phyloP scores from a whole-genome alignment of 2,888 invertebrate species.

The Aphrophora alni region DNA sequence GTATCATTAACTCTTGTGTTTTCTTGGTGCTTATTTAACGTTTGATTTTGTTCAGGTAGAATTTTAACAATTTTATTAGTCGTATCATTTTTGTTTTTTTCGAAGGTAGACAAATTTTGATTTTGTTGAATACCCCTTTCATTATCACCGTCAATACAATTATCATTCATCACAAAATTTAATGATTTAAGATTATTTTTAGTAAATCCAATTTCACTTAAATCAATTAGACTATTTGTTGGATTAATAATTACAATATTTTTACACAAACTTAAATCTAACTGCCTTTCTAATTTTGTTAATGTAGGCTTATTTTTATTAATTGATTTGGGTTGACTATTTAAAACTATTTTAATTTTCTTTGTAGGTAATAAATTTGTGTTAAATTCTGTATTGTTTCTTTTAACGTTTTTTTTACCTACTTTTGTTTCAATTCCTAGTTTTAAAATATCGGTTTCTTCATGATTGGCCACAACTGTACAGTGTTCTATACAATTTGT shows the following conservation, averaged over 20 bases:
- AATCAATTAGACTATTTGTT: not conserved
- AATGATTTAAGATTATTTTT: not conserved
- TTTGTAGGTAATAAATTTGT: not conserved
- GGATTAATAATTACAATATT: not conserved
- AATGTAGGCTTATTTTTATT: not conserved
- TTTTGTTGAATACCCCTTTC: too few species aligned
- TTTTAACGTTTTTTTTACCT: not conserved
- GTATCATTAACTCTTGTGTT: too few species aligned
- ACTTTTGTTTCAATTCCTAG: not conserved
- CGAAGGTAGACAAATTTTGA: too few species aligned
- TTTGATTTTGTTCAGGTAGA: too few species aligned
- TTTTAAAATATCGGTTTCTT: too few species aligned
- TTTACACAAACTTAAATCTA: not conserved
- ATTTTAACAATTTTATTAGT: too few species aligned
- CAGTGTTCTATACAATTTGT: too few species aligned
- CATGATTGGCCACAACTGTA: too few species aligned
- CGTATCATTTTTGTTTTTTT: too few species aligned
- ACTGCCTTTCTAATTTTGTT: not conserved
- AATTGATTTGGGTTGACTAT: not conserved
- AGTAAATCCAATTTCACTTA: not conserved
- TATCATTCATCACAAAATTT: too few species aligned
- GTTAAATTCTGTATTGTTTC: not conserved
- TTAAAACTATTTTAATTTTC: not conserved
- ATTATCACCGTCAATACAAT: too few species aligned
- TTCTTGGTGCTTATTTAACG: too few species aligned